A percentile compares a stretch with the other conserved stretches of the same genome.
Conservation (phyloP, 2,797 vertebrate genomes). For the Dermochelys coriacea region DNA sequence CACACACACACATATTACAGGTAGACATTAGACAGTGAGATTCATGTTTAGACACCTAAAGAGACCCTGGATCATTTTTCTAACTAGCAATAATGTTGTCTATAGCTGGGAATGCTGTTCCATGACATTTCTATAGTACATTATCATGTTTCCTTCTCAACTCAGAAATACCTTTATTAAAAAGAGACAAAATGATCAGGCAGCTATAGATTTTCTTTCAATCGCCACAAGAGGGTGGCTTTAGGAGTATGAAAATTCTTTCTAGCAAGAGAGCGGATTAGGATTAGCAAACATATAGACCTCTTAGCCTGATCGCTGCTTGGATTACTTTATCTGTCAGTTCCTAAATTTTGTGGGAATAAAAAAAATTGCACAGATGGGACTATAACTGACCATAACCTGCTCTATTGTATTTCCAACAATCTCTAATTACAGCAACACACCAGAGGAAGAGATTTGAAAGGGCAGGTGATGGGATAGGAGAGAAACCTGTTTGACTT, state of each 20-base stretch:
- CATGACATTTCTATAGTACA: conserved; percentile 47
- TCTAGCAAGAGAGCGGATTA: conserved; percentile 49
- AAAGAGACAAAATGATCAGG: conserved; percentile 74
- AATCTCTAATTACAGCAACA: conserved; percentile 95
- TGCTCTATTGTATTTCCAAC: conserved; percentile 95
- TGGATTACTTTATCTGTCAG: conserved; percentile 55
- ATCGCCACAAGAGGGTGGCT: conserved; percentile 21
- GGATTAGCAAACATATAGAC: conserved; percentile 62
- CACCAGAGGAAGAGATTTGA: conserved; percentile 83
- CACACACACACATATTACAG: not conserved
- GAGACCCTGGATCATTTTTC: not conserved
- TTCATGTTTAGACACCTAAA: not conserved
- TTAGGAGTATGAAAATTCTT: conserved; percentile 51
- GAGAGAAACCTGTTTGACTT: conserved; percentile 96
- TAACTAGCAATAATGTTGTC: conserved; percentile 56
- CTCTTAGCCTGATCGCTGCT: conserved; percentile 56
- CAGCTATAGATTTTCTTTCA: conserved; percentile 79
- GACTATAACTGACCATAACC: conserved; percentile 92
- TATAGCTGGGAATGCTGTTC: conserved; percentile 70
- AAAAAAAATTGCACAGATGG: conserved; percentile 93
- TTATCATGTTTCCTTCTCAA: conserved; percentile 77
- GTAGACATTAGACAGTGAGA: not conserved
- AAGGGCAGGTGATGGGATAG: conserved; percentile 97
- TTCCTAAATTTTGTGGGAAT: conserved; percentile 83
- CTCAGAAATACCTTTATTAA: conserved; percentile 70